A percentile compares a stretch with the other conserved stretches of the same genome.
Conservation (phyloP, 2,797 vertebrate genomes). For the Danio albolineatus region DNA sequence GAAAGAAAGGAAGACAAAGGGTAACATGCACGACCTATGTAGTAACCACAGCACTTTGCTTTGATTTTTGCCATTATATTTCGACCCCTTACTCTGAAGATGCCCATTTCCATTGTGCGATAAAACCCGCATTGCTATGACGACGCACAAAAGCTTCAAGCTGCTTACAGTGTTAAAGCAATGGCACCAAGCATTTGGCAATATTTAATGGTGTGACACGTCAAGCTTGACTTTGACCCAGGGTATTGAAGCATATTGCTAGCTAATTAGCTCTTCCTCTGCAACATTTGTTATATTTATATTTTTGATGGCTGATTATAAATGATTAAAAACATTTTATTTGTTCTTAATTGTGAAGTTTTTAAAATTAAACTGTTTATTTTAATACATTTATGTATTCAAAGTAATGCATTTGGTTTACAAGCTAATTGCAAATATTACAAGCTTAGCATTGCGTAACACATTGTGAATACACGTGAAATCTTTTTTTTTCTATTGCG, state of each 20-base stretch:
- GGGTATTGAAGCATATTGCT: neutral
- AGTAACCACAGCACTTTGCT: conserved; percentile 22
- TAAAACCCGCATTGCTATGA: conserved; percentile 4
- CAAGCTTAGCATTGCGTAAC: neutral
- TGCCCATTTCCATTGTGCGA: neutral
- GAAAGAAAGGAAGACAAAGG: conserved; percentile 43
- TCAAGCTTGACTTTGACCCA: neutral
- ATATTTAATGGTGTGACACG: neutral
- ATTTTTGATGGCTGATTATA: neutral
- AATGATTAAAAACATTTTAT: neutral
- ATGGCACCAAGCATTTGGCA: neutral
- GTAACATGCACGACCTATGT: conserved; percentile 23
- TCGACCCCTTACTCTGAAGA: conserved; percentile 27
- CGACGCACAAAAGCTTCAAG: neutral
- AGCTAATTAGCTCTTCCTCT: neutral
- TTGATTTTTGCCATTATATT: conserved; percentile 35
- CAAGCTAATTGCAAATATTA: neutral
- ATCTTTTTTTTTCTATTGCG: too few relatives aligned
- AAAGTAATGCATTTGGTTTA: neutral
- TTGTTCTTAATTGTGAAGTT: conserved; percentile 1
- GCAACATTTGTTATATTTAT: neutral
- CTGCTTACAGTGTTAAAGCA: neutral
- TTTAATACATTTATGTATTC: neutral
- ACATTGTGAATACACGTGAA: neutral
- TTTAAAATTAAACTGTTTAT: neutral